Percentiles rank a stretch among this genome's conserved stretches.
Evolutionary conservation across 2,113 vertebrate genomes (phyloP).

Genomic region (Bujurquina vittata): DNA sequence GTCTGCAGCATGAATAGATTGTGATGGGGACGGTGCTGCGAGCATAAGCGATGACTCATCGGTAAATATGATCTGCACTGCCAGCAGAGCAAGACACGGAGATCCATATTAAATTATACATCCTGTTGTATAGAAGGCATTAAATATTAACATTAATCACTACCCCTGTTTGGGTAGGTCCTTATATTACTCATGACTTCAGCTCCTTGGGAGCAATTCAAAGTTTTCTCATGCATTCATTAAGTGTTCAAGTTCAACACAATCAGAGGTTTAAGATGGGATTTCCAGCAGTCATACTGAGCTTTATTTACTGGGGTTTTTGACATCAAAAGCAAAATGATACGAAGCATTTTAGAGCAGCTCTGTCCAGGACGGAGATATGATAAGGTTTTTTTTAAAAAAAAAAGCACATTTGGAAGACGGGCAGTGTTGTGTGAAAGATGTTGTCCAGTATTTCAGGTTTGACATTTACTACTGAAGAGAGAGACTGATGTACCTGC

Average conservation of each 20-base stretch:
- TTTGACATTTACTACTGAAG: background rate
- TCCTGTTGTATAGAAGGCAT: constrained; percentile 41
- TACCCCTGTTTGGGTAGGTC: constrained; percentile 6
- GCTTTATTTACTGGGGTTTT: background rate
- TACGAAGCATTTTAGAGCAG: background rate
- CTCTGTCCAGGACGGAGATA: background rate
- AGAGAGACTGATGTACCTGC: background rate
- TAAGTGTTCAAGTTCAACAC: background rate
- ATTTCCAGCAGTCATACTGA: background rate
- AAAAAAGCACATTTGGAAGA: fast-evolving
- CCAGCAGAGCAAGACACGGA: constrained; percentile 35
- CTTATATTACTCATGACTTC: background rate
- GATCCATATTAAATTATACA: constrained; percentile 55
- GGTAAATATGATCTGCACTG: constrained; percentile 34
- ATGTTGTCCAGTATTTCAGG: background rate
- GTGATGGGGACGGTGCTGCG: background rate
- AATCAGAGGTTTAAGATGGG: background rate
- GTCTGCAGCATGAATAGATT: constrained; percentile 19
- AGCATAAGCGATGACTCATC: constrained; percentile 54
- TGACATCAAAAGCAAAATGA: background rate
- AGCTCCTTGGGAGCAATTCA: constrained; percentile 24
- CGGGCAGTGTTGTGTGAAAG: background rate
- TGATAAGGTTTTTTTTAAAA: background rate
- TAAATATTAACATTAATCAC: constrained; percentile 46
- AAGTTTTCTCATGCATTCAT: background rate